These are phyloP conservation scores for Phyllostomus discolor DNA, from an alignment of 2,113 vertebrate species.

Conservation along the genomic window DNA sequence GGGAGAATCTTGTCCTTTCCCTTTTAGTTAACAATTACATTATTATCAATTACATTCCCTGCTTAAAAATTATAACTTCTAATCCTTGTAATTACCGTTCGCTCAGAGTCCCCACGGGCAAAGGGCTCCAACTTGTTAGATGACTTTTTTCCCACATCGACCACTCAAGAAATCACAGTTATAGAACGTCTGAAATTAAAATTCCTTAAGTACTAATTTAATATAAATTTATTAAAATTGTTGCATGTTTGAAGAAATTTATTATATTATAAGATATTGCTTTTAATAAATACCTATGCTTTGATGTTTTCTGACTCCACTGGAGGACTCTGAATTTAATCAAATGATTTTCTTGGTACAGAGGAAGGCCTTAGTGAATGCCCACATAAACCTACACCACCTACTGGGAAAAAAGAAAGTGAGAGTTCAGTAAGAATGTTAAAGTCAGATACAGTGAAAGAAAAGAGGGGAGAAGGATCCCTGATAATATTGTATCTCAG, in stretches of 20 bases:
- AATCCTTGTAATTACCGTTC: slow-evolving; percentile 4
- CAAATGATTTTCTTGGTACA: neutral
- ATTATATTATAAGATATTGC: neutral
- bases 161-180: neutral
- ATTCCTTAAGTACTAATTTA: neutral
- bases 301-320: neutral
- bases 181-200: slow-evolving; percentile 26
- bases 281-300: neutral
- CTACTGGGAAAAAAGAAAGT: neutral
- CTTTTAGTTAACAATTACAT: slow-evolving; percentile 7
- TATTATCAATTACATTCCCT: neutral
- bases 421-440: neutral
- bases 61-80: slow-evolving; percentile 2
- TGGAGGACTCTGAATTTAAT: neutral
- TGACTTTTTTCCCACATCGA: neutral
- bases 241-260: neutral
- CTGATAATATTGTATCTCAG: neutral
- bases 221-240: neutral
- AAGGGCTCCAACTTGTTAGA: neutral
- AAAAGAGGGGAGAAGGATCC: neutral
- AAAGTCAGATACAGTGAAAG: neutral
- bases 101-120: neutral
- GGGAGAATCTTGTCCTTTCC: neutral
- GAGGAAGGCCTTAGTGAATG: neutral
- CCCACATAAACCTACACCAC: neutral